Base-by-base conservation (phyloP, 92 coral and sea anemone genomes). In the Epizoanthus rinbou region DNA sequence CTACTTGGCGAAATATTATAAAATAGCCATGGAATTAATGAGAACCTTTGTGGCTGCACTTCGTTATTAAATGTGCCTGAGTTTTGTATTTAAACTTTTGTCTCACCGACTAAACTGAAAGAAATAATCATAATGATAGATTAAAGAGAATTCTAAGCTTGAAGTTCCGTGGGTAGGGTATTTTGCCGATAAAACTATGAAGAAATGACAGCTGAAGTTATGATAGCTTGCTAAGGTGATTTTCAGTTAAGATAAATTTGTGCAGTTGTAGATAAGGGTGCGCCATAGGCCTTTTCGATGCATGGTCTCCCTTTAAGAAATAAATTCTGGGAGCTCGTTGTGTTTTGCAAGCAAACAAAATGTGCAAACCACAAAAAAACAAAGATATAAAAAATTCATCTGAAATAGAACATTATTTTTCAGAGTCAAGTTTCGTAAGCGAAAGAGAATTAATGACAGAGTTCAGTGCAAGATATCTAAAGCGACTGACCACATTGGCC, bases 101-200 rank as follows among this genome's bases (percentile, higher is more conserved):
- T 62, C 11, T 62, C 62, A 21, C 69, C 54, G 69, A 63, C 69
- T 9, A 78, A 78, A 57, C 14, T 62, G 24, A 11, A 23, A 71
- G 28, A 41, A 47, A 28, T 70, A 71, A 71, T 71, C 19, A 41
- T 31, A 24, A 67, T 14, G 22, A 17, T 17, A 8, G 56, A 21
- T 37, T 78, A 69, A 78, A 78, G 11, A 78, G 71, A 63, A 62
- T 19, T n/a, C 23, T 21, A 43, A 22, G 37, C 71, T 13, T 39
- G 58, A 41, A 18, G 66, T 78, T 78, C 71, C 82, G 82, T 78
- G 82, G 64, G 57, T 62, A 24, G 41, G 59, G 41, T 15, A n/a
- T 59, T 28, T 22, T 78, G 16, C 57, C 71, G 47, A 62, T 71
- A 21, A 71, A 71, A 23, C 23, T 71, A 22, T 39, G 76, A 19